Conservation (phyloP, 2,113 vertebrate genomes). For the Corydoras maculifer region DNA sequence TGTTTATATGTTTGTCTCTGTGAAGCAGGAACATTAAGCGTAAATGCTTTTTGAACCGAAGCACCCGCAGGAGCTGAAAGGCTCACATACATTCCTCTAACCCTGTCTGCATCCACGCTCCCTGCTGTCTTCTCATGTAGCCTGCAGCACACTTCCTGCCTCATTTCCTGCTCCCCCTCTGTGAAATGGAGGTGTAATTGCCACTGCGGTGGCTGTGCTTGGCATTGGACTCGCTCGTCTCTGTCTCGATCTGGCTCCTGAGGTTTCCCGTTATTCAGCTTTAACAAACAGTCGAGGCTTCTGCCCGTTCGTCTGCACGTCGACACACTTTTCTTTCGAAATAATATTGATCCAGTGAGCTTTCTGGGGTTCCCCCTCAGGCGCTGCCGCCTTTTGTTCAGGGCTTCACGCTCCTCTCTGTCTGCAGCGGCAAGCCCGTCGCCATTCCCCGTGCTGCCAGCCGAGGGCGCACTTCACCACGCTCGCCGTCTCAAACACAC, state of each 20-base stretch:
- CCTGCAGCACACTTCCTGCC: slow-evolving; percentile 43
- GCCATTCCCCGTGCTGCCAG: slow-evolving; percentile 33
- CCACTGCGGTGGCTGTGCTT: slow-evolving; percentile 25
- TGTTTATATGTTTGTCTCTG: not conserved
- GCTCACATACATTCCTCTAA: slow-evolving; percentile 10
- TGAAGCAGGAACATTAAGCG: not conserved
- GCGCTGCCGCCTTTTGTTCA: not conserved
- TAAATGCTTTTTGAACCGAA: slow-evolving; percentile 9
- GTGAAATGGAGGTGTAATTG: slow-evolving; percentile 45
- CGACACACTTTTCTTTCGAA: not conserved
- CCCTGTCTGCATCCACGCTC: slow-evolving; percentile 25
- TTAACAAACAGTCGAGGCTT: not conserved
- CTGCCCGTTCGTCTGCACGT: too few species aligned
- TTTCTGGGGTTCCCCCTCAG: not conserved
- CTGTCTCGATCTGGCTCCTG: slow-evolving; percentile 8
- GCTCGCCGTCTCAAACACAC: not conserved
- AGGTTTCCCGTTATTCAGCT: not conserved
- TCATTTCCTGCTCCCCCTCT: slow-evolving; percentile 45
- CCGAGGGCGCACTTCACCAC: slow-evolving; percentile 53
- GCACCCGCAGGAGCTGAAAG: slow-evolving; percentile 15
- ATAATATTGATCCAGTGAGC: not conserved
- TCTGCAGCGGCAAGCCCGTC: not conserved
- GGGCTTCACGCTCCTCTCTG: not conserved
- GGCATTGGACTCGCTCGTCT: slow-evolving; percentile 19
- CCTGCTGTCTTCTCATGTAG: slow-evolving; percentile 40